Evolutionary conservation across 2,113 vertebrate genomes (phyloP).

Genomic region (Hippocampus zosterae): DNA sequence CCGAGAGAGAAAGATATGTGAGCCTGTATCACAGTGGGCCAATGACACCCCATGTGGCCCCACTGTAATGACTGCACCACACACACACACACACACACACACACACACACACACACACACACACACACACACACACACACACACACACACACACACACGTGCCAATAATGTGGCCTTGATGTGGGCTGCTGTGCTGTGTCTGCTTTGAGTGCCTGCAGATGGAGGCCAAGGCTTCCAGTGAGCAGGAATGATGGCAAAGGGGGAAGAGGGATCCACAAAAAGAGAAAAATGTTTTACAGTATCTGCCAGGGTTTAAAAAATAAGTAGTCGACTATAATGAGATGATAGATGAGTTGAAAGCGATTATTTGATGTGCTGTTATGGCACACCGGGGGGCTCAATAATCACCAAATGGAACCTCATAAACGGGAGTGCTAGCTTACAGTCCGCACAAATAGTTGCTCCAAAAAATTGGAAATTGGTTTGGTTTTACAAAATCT

Average conservation of each 20-base stretch:
- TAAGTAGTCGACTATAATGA: neutral
- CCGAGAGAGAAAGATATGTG: slow-evolving; percentile 10
- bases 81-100: slow-evolving; percentile 15
- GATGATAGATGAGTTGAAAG: neutral
- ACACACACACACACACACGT: slow-evolving; percentile 35
- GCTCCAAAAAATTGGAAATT: no score
- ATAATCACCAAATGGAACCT: no score
- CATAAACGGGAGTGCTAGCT: no score
- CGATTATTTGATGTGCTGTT: neutral
- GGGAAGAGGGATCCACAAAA: slow-evolving; percentile 14
- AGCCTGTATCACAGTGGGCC: slow-evolving; percentile 33
- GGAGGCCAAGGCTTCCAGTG: slow-evolving; percentile 53
- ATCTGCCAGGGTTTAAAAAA: neutral
- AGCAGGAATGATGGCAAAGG: slow-evolving; percentile 31
- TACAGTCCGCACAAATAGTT: no score
- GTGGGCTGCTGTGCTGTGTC: slow-evolving; percentile 66
- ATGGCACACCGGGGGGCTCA: no score
- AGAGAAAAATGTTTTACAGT: neutral
- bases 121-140: slow-evolving; percentile 35
- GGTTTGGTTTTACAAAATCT: no score
- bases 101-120: slow-evolving; percentile 22
- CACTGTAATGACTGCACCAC: slow-evolving; percentile 50
- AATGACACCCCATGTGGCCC: slow-evolving; percentile 51
- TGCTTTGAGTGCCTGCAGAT: slow-evolving; percentile 61
- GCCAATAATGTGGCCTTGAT: slow-evolving; percentile 62